These are phyloP conservation scores for Brachionus plicatilis DNA, from an alignment of 1,140 invertebrate species.

Conservation along the genomic window DNA sequence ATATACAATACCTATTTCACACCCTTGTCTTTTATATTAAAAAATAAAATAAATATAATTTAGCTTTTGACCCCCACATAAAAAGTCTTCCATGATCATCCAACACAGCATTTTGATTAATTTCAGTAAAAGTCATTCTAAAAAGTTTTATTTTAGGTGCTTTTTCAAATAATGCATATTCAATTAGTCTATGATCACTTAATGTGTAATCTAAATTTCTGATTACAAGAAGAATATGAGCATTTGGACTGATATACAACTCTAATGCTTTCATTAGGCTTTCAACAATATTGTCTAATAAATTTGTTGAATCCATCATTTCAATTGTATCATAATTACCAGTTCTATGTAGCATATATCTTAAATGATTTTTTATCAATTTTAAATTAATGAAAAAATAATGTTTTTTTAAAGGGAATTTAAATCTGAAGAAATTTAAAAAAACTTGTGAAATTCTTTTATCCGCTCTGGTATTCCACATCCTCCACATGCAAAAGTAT, in stretches of 20 bases:
- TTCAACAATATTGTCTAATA: background rate
- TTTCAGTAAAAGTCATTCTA: background rate
- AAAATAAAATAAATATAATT: background rate
- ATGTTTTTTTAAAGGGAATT: no score
- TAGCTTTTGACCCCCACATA: background rate
- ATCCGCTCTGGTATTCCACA: background rate
- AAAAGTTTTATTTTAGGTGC: constrained; percentile 8
- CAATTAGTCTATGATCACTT: background rate
- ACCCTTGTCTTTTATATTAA: background rate
- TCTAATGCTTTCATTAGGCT: background rate
- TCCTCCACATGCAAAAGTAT: constrained; percentile 6
- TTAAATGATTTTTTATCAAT: no score
- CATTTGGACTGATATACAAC: background rate
- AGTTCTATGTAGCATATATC: background rate
- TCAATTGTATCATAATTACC: background rate
- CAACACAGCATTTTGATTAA: background rate
- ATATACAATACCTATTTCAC: constrained; percentile 19
- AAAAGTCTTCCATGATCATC: constrained; percentile 5
- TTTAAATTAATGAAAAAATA: no score
- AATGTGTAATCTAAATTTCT: background rate
- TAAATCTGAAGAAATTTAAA: background rate
- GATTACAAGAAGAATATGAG: constrained; percentile 4
- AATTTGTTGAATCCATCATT: background rate
- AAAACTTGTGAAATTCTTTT: background rate
- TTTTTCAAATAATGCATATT: constrained; percentile 21